Conservation (phyloP, 2,113 vertebrate species). For the Chaenocephalus aceratus region DNA sequence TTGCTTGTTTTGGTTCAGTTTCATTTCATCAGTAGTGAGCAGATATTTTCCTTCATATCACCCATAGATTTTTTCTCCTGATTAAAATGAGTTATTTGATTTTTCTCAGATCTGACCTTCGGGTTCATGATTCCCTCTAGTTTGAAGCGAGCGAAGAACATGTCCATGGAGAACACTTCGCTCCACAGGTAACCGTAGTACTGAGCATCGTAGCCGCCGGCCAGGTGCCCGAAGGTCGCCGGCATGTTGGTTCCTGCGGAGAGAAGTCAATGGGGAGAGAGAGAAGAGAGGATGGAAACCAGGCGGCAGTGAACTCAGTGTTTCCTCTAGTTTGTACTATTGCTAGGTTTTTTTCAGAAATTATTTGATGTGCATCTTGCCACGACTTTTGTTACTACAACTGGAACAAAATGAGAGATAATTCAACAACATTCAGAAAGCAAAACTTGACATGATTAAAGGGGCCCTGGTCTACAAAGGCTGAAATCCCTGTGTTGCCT, state of each 20-base stretch:
- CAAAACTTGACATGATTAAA: too few species aligned
- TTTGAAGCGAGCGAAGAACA: slow-evolving; percentile 97
- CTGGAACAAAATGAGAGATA: too few species aligned
- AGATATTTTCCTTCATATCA: background rate
- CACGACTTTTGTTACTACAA: too few species aligned
- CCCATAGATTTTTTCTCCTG: background rate
- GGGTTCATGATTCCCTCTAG: slow-evolving; percentile 81
- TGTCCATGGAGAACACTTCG: slow-evolving; percentile 98
- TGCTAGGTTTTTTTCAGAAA: too few species aligned
- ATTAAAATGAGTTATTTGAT: background rate
- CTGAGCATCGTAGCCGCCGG: slow-evolving; percentile 95
- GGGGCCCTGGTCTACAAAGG: too few species aligned
- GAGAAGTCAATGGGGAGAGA: slow-evolving; percentile 26
- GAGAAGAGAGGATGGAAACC: background rate
- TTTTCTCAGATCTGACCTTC: slow-evolving; percentile 48
- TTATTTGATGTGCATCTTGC: too few species aligned
- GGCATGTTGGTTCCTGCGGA: slow-evolving; percentile 95
- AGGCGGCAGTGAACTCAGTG: background rate
- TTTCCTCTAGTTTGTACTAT: too few species aligned
- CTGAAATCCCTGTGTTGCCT: too few species aligned
- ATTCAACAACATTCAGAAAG: too few species aligned
- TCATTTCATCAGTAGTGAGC: background rate
- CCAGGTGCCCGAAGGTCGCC: slow-evolving; percentile 95
- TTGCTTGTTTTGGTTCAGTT: background rate
- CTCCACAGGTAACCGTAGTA: slow-evolving; percentile 99